Evolutionary conservation across 2,113 vertebrate species (phyloP).

Genomic region (Bombycilla garrulus): DNA sequence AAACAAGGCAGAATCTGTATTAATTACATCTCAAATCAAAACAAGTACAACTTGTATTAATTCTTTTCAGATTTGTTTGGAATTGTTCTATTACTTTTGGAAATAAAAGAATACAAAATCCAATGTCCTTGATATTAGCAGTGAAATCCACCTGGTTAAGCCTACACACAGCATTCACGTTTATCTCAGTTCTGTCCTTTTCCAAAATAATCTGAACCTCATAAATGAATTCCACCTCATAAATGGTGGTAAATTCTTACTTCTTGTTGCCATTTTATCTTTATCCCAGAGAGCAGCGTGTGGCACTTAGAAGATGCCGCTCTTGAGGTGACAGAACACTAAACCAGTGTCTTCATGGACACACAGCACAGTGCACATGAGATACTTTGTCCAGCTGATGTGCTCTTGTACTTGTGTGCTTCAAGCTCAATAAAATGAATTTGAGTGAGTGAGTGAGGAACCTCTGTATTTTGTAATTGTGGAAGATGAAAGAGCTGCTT

Average conservation of each 20-base stretch:
- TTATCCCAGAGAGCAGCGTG: neutral
- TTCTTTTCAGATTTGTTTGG: neutral
- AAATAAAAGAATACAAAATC: neutral
- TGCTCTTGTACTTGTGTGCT: neutral
- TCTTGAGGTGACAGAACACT: neutral
- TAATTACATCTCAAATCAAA: slow-evolving; percentile 3
- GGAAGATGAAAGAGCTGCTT: neutral
- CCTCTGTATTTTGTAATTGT: neutral
- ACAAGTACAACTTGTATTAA: neutral
- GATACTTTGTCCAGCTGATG: fast-evolving
- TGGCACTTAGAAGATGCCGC: neutral
- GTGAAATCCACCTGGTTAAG: neutral
- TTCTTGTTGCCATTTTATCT: neutral
- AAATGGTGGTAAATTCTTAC: neutral
- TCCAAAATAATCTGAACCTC: neutral
- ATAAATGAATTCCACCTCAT: neutral
- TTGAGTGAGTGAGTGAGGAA: neutral
- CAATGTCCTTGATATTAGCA: neutral
- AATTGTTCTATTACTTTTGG: neutral
- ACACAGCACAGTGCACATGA: neutral
- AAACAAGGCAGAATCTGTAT: neutral
- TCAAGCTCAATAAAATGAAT: neutral
- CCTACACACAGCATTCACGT: neutral
- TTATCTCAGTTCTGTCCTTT: neutral
- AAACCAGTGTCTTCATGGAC: neutral